These are phyloP conservation scores for Drosophila robusta DNA, from an alignment of 2,888 invertebrate species.

Conservation along the genomic window DNA sequence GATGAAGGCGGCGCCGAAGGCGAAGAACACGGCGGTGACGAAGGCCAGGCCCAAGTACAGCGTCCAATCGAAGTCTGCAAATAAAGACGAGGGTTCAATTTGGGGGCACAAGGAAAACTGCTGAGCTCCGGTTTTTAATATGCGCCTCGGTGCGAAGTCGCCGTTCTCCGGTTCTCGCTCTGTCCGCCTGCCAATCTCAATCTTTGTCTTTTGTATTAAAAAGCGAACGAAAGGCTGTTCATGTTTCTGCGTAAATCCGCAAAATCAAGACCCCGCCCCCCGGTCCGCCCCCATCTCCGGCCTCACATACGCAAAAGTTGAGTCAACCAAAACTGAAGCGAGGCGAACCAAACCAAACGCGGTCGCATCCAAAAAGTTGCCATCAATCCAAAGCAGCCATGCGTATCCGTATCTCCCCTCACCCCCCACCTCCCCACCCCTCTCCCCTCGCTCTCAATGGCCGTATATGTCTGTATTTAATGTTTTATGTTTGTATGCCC, in stretches of 20 bases:
- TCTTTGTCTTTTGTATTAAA: constrained; percentile 80
- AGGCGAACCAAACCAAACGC: constrained; percentile 34
- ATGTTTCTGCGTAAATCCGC: too few relatives aligned
- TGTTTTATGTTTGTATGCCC: constrained; percentile 79
- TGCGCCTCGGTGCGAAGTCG: constrained; percentile 26
- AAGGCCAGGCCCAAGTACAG: constrained; percentile 84
- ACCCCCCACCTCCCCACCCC: background rate
- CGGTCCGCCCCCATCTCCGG: background rate
- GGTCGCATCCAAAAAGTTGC: constrained; percentile 71
- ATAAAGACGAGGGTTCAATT: background rate
- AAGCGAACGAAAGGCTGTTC: constrained; percentile 30
- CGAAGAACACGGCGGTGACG: constrained; percentile 83
- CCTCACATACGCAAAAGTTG: constrained; percentile 57
- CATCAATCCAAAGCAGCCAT: constrained; percentile 79
- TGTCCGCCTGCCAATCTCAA: constrained; percentile 66
- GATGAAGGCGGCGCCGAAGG: constrained; percentile 83
- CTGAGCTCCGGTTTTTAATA: constrained; percentile 66
- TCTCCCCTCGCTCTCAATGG: constrained; percentile 11
- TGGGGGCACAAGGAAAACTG: constrained; percentile 49
- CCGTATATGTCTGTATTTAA: constrained; percentile 78
- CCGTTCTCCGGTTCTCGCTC: background rate
- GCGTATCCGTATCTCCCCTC: constrained; percentile 76
- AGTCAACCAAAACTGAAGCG: constrained; percentile 63
- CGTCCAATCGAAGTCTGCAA: constrained; percentile 84
- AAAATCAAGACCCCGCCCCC: background rate